Percentiles rank a stretch among this genome's conserved stretches.
These are phyloP conservation scores for Notechis scutatus DNA, from an alignment of 2,113 vertebrate species.

Conservation along the genomic window DNA sequence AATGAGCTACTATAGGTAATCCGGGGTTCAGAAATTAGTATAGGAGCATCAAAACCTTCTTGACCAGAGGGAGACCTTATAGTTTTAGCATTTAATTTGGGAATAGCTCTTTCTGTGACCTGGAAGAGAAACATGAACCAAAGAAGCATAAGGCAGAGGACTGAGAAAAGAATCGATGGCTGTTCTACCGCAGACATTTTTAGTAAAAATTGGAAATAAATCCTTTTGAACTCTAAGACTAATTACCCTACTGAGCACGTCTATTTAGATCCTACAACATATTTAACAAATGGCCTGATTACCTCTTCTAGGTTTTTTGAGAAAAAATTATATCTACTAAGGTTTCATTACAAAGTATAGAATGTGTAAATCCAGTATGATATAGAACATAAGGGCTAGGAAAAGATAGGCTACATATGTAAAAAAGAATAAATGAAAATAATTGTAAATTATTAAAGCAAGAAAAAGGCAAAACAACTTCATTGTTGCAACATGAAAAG, in stretches of 20 bases:
- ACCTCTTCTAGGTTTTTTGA: neutral
- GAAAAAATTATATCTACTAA: neutral
- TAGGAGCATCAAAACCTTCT: slow-evolving; percentile 25
- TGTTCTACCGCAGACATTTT: neutral
- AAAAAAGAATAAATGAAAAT: neutral
- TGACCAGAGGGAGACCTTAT: neutral
- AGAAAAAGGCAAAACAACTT: neutral
- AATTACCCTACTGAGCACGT: neutral
- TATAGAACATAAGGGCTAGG: neutral
- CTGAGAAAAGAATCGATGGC: neutral
- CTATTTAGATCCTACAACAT: neutral
- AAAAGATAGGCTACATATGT: neutral
- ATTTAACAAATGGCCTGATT: neutral
- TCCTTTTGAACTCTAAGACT: neutral
- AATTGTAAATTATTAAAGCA: neutral
- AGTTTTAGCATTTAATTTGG: slow-evolving; percentile 30
- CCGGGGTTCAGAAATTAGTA: slow-evolving; percentile 22
- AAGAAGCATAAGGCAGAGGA: neutral
- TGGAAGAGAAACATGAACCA: neutral
- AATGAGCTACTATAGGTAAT: slow-evolving; percentile 74
- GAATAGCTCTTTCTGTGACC: slow-evolving; percentile 25
- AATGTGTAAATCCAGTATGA: neutral
- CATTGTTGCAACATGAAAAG: neutral
- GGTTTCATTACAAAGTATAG: neutral
- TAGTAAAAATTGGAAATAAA: neutral